Base-by-base conservation (phyloP, 2,113 vertebrate species). In the Sprattus sprattus region DNA sequence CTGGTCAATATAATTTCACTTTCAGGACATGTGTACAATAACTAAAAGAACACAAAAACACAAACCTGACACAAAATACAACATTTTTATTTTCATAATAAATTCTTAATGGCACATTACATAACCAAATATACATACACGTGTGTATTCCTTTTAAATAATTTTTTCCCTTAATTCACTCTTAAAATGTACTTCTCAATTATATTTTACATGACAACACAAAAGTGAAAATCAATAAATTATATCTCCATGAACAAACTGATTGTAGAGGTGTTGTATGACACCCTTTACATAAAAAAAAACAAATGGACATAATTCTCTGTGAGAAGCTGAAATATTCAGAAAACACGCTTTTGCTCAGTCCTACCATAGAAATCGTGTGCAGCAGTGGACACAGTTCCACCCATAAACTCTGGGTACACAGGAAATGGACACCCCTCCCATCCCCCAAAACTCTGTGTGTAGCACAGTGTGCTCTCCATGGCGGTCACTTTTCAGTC, bases 91-190 rank as follows among this genome's bases (percentile, higher is more conserved):
- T 95, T 39, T 92, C 89, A 91, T 94, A 93, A 94, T 94, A 95
- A 93, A 94, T 93, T 93, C 91, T 94, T 92, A 93, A 91, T 93
- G 89, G 91, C 93, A 95, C 94, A 87, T 92, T 93, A 94, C 94
- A 93, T 93, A 93, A 94, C 91, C 89, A 94, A 95, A 95, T 94
- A 94, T 95, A 95, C 94, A 95, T 93, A 92, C 93, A 94, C 89
- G 89, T 92, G 83, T 94, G 89, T 92, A 92, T 89, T 91, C 91
- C 90, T 89, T 88, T 93, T 91, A 94, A 94, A 94, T 93, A 89
- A 92, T 88, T 91, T 80, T 78, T 93, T 90, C 90, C 89, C 84
- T 92, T 82, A 50, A 89, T 92, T 83, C 90, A 82, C 39, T 89
- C 75, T 84, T 85, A 87, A 85, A 91, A 81, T 87, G 60, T 91